Evolutionary conservation across 2,113 vertebrate species (phyloP).

Genomic region (Rhineura floridana): DNA sequence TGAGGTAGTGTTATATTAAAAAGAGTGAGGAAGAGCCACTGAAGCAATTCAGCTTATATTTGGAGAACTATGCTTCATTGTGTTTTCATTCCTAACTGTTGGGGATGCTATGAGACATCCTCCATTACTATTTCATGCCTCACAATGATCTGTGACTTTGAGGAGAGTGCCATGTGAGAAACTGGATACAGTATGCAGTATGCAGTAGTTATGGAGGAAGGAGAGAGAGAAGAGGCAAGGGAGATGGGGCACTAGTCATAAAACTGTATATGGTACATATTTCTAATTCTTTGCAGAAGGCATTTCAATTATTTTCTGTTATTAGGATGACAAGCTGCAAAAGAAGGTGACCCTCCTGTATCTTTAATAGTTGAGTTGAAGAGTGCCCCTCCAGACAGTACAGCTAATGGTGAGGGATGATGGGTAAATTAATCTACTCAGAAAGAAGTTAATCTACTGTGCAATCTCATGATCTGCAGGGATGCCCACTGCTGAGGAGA

Average conservation of each 20-base stretch:
- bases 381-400: too few species aligned
- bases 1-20: conserved; percentile 47
- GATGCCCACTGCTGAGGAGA: too few species aligned
- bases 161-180: neutral
- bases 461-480: too few species aligned
- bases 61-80: conserved; percentile 36
- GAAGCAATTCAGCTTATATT: conserved; percentile 59
- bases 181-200: neutral
- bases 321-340: neutral
- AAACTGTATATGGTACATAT: neutral
- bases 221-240: neutral
- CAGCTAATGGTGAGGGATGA: too few species aligned
- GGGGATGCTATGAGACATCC: conserved; percentile 27
- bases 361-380: neutral
- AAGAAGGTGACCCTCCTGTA: neutral
- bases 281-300: neutral
- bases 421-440: too few species aligned
- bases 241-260: neutral
- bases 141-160: neutral
- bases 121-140: conserved; percentile 49
- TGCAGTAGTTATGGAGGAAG: neutral
- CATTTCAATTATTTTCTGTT: neutral
- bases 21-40: conserved; percentile 38
- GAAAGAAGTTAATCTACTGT: too few species aligned
- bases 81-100: conserved; percentile 26